These are phyloP conservation scores for Ifrita kowaldi DNA, from an alignment of 2,113 vertebrate species.

Conservation along the genomic window DNA sequence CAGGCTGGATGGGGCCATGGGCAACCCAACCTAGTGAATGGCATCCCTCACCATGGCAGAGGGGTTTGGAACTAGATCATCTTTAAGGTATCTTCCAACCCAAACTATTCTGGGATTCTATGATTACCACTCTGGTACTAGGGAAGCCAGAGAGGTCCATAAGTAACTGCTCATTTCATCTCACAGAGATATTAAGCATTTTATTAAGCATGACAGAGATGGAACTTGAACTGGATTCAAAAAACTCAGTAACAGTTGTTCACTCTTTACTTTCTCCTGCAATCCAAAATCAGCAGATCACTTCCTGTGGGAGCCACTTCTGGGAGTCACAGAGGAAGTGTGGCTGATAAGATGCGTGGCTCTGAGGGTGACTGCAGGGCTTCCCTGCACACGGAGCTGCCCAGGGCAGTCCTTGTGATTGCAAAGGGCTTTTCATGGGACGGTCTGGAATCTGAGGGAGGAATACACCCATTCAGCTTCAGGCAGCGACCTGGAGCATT, in stretches of 20 bases:
- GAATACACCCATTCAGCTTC: background rate
- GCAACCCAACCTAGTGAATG: accelerated
- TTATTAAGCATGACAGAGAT: background rate
- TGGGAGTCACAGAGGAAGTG: background rate
- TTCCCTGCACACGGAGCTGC: background rate
- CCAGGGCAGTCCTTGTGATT: background rate
- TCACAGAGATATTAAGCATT: background rate
- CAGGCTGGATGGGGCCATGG: background rate
- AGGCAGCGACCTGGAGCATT: background rate
- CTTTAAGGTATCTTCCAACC: background rate
- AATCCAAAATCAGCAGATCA: background rate
- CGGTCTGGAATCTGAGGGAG: background rate
- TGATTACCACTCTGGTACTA: background rate
- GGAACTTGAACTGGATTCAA: background rate
- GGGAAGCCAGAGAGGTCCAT: background rate
- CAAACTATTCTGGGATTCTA: background rate
- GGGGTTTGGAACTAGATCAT: background rate
- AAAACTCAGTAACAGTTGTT: background rate
- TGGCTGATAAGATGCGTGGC: background rate
- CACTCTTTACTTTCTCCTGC: background rate
- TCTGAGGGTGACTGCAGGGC: background rate
- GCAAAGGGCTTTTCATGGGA: background rate
- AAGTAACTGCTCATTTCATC: background rate
- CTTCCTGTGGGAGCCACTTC: background rate
- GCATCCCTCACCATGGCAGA: background rate